Conservation (phyloP, 2,888 invertebrate species). For the Plutella xylostella region DNA sequence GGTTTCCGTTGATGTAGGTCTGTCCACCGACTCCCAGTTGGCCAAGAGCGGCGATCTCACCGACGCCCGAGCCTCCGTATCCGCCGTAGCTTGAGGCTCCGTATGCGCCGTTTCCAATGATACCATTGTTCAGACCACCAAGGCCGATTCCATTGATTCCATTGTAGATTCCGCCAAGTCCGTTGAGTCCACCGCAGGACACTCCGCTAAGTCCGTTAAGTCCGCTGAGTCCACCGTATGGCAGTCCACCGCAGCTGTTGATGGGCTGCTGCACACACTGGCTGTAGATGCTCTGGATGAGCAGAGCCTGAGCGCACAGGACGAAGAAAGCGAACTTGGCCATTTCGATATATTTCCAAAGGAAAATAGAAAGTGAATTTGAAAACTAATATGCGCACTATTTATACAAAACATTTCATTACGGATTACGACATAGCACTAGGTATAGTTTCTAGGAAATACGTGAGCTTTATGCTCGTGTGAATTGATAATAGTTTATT, state of each 20-base stretch:
- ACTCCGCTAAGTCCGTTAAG: background rate
- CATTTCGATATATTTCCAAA: too few species aligned
- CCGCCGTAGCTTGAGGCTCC: too few species aligned
- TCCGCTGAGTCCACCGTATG: too few species aligned
- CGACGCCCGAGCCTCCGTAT: constrained; percentile 1
- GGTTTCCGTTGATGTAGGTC: background rate
- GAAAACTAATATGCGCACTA: too few species aligned
- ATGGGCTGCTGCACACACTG: too few species aligned
- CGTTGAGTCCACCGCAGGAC: background rate
- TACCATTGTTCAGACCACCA: background rate
- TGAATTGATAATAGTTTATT: too few species aligned
- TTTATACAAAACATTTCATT: too few species aligned
- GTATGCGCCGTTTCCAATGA: background rate
- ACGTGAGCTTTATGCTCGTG: too few species aligned
- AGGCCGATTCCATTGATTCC: background rate
- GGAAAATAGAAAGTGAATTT: too few species aligned
- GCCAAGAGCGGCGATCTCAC: background rate
- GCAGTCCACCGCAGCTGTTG: too few species aligned
- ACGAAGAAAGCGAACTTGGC: background rate
- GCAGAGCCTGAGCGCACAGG: background rate
- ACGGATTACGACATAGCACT: too few species aligned
- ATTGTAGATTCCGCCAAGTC: background rate
- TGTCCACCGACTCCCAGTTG: background rate
- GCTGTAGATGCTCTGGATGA: background rate
- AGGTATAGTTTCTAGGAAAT: too few species aligned